Percentiles rank a stretch among this genome's conserved stretches.
Conservation (phyloP, 2,113 vertebrate genomes). For the rabbit (Oryctolagus cuniculus) region mOryCun1.1 NC_091433.1:62527001-62527500, state of each 20-base stretch:
- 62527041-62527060: background rate
- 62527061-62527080: background rate
- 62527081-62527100: background rate
- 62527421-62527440: conserved; percentile 40
- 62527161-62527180: background rate
- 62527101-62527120: background rate
- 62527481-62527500: conserved; percentile 78
- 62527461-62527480: conserved; percentile 65
- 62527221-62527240: background rate
- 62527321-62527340: background rate
- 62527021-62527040: background rate
- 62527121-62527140: background rate
- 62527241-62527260: background rate
- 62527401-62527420: conserved; percentile 60
- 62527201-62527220: background rate
- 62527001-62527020: background rate
- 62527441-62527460: conserved; percentile 54
- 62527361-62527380: conserved; percentile 32
- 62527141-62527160: conserved; percentile 2
- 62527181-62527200: background rate
- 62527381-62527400: conserved; percentile 66
- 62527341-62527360: conserved; percentile 38
- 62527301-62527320: background rate
- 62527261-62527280: conserved; percentile 28
- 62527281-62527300: background rate